Conservation (phyloP, 2,888 invertebrate genomes). For the Drosophila kambysellisi region DNA sequence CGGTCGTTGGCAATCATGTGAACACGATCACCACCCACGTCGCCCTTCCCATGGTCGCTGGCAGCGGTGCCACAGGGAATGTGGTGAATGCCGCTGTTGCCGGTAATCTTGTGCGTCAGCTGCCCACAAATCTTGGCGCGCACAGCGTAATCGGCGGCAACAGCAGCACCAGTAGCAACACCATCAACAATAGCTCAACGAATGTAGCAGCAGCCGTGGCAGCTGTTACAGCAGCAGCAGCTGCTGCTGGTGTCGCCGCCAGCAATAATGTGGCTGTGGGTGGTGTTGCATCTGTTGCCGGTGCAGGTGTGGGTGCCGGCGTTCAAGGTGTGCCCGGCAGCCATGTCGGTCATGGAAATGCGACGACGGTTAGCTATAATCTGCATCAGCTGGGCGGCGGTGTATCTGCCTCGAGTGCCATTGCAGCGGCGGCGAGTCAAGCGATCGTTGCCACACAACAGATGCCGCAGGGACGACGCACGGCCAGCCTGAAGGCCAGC, state of each 20-base stretch:
- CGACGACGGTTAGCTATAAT: conserved; percentile 87
- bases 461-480: conserved; percentile 97
- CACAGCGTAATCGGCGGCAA: conserved; percentile 38
- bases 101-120: conserved; percentile 55
- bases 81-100: conserved; percentile 9
- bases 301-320: conserved; percentile 5
- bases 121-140: conserved; percentile 51
- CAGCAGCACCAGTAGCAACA: conserved; percentile 16
- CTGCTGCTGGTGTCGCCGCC: conserved; percentile 4
- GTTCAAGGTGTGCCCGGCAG: conserved; percentile 6
- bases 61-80: conserved; percentile 10
- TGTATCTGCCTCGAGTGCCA: conserved; percentile 91
- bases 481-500: conserved; percentile 97
- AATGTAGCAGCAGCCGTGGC: conserved; percentile 12
- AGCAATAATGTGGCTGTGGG: conserved; percentile 25
- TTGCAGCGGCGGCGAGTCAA: conserved; percentile 97
- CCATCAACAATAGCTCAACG: background rate
- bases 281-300: background rate
- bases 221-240: conserved; percentile 11
- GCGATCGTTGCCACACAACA: conserved; percentile 98
- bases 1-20: conserved; percentile 44
- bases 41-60: conserved; percentile 73
- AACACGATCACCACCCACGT: conserved; percentile 45
- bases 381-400: conserved; percentile 92
- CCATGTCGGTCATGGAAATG: conserved; percentile 34